Evolutionary conservation across 2,113 vertebrate genomes (phyloP).

Genomic region (Oreochromis aureus): DNA sequence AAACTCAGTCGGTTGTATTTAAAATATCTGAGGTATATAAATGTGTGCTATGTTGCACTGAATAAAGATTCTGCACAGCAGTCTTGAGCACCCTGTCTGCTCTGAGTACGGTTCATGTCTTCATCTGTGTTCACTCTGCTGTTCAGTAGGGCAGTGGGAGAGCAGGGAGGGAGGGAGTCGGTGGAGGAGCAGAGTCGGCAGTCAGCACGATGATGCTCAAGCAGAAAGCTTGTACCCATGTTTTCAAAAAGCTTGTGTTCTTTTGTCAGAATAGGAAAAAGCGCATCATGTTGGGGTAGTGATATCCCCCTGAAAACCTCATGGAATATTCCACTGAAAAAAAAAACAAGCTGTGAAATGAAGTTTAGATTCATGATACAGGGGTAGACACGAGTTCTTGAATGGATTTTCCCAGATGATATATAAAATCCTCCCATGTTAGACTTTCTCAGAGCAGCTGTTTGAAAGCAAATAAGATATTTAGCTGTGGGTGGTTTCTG

Average conservation of each 20-base stretch:
- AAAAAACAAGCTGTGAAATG: not conserved
- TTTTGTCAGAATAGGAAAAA: not conserved
- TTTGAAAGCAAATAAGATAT: not conserved
- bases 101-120: not conserved
- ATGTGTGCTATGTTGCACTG: not conserved
- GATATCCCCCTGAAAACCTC: not conserved
- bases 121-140: not conserved
- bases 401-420: not conserved
- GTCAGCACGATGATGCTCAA: not conserved
- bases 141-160: conserved; percentile 56
- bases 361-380: not conserved
- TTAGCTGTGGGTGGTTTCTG: not conserved
- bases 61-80: not conserved
- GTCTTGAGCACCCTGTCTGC: not conserved
- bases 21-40: not conserved
- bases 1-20: not conserved
- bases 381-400: not conserved
- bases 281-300: not conserved
- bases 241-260: not conserved
- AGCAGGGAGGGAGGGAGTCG: not conserved
- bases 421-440: not conserved
- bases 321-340: not conserved
- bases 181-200: not conserved
- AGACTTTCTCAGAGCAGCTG: not conserved
- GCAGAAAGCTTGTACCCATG: not conserved